Evolutionary conservation across 2,797 vertebrate species (phyloP), one percentile per base, ranked within the genome.

Genomic region (Gastrophryne carolinensis): DNA sequence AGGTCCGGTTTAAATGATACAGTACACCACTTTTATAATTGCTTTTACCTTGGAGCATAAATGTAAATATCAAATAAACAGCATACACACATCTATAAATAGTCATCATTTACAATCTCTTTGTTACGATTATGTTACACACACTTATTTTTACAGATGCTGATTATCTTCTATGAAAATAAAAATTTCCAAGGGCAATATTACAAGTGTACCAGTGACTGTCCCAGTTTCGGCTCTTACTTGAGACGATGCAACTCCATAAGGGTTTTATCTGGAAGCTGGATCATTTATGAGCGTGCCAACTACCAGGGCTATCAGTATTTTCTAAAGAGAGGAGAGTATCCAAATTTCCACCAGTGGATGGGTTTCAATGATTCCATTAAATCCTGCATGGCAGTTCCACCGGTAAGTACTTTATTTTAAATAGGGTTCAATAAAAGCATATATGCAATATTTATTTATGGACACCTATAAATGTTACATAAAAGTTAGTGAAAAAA

Each of bases 281-380:
- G 74, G 58, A 70, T 77, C 7, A 47, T 77, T 54, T 77, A 70
- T 57, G 57, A 70, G 5, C 35, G n/a, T 27, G 34, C 60, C 0
- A 71, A 77, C 29, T 77, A 71, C 30, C 57, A 23, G n/a, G 75
- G 75, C 49, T 57, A 57, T 19, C 75, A 77, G 24, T 77, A 77
- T 53, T 77, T 49, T 15, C 15, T 77, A 11, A 71, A 71, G n/a
- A 44, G 37, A 12, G 75, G 75, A 57, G 67, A 71, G 4, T 77
- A 77, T 71, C 39, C 35, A 56, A 64, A 57, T 49, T 64, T 70
- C n/a, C 30, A 32, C 10, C 19, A 63, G 1, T 77, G 74, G 75
- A 35, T 77, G 50, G 75, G 75, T 11, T 77, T 71, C 37, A 77
- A 71, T 70, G 50, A 44, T 53, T 35, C 60, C 1, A 50, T 77